Evolutionary conservation across 2,888 invertebrate species (phyloP).

Genomic region (Lepetodrilus schrolli): DNA sequence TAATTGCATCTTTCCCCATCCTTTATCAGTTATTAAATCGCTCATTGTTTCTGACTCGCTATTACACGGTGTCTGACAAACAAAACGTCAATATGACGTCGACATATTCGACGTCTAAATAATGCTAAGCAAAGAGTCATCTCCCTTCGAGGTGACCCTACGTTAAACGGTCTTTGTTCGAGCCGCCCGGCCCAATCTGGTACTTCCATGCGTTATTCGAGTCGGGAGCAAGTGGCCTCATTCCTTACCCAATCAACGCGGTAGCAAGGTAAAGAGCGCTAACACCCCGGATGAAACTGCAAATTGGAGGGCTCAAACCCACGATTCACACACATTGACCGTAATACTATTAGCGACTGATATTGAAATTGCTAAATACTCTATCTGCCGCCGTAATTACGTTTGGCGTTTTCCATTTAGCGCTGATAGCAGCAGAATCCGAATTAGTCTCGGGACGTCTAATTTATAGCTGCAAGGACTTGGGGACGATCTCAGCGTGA

Average conservation of each 20-base stretch:
- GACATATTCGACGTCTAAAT: slow-evolving; percentile 1
- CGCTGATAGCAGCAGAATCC: slow-evolving; percentile 27
- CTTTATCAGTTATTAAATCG: slow-evolving; percentile 26
- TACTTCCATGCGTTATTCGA: background rate
- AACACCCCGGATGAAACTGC: slow-evolving; percentile 20
- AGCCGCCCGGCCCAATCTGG: background rate
- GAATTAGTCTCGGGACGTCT: slow-evolving; percentile 29
- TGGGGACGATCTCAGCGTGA: background rate
- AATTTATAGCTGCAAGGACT: slow-evolving; percentile 17
- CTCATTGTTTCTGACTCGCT: slow-evolving; percentile 25
- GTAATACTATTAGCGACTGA: slow-evolving; percentile 31
- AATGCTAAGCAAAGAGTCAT: background rate
- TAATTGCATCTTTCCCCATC: slow-evolving; percentile 4
- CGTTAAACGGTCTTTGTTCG: background rate
- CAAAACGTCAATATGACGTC: slow-evolving; percentile 6
- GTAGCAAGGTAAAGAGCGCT: slow-evolving; percentile 16
- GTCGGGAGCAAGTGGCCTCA: slow-evolving; percentile 24
- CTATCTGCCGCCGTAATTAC: slow-evolving; percentile 31
- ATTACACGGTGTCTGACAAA: slow-evolving; percentile 23
- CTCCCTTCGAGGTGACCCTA: background rate
- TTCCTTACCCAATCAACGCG: slow-evolving; percentile 23
- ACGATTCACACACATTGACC: slow-evolving; percentile 31
- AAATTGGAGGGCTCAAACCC: slow-evolving; percentile 35
- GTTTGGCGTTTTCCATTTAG: slow-evolving; percentile 32
- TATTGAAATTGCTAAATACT: slow-evolving; percentile 33